Conservation (phyloP, 2,888 invertebrate genomes). For the Calliopum simillimum region DNA sequence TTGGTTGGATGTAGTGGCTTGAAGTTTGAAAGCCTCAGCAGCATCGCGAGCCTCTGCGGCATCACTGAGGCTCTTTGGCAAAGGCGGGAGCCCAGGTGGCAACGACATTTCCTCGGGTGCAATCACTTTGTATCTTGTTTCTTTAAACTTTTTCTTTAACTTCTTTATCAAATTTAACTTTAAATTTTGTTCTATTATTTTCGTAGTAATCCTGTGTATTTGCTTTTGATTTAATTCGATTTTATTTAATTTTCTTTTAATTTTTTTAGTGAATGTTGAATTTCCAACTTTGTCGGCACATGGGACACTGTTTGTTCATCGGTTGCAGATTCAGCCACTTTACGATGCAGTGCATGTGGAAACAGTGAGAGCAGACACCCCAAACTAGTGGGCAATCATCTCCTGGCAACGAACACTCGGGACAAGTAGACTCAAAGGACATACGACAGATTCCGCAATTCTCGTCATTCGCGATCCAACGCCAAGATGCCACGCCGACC, state of each 20-base stretch:
- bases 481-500: slow-evolving; percentile 98
- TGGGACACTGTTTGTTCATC: slow-evolving; percentile 88
- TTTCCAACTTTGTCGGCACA: slow-evolving; percentile 99
- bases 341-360: slow-evolving; percentile 99
- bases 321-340: slow-evolving; percentile 98
- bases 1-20: slow-evolving; percentile 38
- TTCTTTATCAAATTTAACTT: slow-evolving; percentile 1
- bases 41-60: slow-evolving; percentile 67
- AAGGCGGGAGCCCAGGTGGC: slow-evolving; percentile 78
- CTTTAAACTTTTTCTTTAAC: neutral
- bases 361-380: slow-evolving; percentile 99
- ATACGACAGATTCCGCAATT: slow-evolving; percentile 99
- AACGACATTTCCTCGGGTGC: slow-evolving; percentile 15
- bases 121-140: slow-evolving; percentile 1
- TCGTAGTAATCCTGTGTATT: slow-evolving; percentile 19
- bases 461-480: slow-evolving; percentile 99
- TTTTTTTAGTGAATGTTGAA: slow-evolving; percentile 81
- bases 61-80: slow-evolving; percentile 89
- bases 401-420: slow-evolving; percentile 96
- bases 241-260: slow-evolving; percentile 32
- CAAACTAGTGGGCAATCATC: slow-evolving; percentile 98
- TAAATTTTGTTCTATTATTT: neutral
- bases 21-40: slow-evolving; percentile 43
- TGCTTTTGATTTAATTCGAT: slow-evolving; percentile 36
- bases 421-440: slow-evolving; percentile 98